Percentiles rank a stretch among this genome's conserved stretches.
Conservation (phyloP, 2,888 invertebrate genomes). For the Xanthorhoe designata region DNA sequence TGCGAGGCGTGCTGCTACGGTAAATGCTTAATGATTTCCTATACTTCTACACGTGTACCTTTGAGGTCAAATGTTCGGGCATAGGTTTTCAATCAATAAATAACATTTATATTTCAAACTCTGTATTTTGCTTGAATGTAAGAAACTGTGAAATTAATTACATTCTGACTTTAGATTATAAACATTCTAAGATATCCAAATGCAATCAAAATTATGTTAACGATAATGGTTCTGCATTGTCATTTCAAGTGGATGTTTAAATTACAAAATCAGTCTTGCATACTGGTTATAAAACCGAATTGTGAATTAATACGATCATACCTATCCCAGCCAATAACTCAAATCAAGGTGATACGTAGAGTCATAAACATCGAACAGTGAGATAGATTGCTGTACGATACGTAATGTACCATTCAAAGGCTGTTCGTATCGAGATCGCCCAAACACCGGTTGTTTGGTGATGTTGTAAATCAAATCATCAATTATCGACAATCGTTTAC, state of each 20-base stretch:
- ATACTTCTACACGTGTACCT: conserved; percentile 12
- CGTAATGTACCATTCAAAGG: conserved; percentile 73
- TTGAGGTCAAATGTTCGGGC: not conserved
- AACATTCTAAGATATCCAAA: not conserved
- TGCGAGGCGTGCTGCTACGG: conserved; percentile 37
- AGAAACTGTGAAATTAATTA: too few relatives aligned
- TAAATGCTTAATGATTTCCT: conserved; percentile 44
- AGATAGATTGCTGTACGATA: conserved; percentile 55
- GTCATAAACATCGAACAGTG: conserved; percentile 45
- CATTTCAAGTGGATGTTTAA: conserved; percentile 12
- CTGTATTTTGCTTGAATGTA: too few relatives aligned
- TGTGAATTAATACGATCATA: conserved; percentile 38
- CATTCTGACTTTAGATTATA: too few relatives aligned
- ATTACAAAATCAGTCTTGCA: conserved; percentile 4
- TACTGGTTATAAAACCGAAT: conserved; percentile 29
- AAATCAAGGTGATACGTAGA: conserved; percentile 39
- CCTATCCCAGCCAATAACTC: conserved; percentile 40
- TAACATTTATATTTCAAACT: too few relatives aligned
- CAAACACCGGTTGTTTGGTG: conserved; percentile 84
- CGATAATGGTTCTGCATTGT: not conserved
- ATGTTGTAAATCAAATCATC: conserved; percentile 85
- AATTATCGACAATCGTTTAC: conserved; percentile 85
- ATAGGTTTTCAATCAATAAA: too few relatives aligned
- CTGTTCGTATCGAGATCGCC: conserved; percentile 69
- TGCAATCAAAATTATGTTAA: not conserved